Conservation (phyloP, 2,797 vertebrate genomes). For the Argya squamiceps region DNA sequence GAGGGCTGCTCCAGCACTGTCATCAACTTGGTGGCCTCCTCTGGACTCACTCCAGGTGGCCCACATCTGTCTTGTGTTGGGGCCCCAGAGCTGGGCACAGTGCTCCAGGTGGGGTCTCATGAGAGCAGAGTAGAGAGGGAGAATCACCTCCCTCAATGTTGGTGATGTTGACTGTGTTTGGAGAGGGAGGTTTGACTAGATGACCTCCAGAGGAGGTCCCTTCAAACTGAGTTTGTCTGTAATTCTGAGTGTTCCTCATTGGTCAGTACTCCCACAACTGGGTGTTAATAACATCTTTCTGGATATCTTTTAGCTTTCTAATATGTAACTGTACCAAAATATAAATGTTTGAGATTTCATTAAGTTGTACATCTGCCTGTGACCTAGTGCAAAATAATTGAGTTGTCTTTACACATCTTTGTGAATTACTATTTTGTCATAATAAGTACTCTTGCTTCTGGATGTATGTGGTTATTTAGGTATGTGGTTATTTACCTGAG, state of each 20-base stretch:
- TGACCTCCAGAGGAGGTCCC: background rate
- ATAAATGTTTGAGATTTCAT: background rate
- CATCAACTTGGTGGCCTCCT: background rate
- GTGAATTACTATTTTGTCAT: background rate
- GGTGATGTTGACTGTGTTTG: background rate
- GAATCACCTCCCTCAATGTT: background rate
- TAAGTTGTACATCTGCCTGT: background rate
- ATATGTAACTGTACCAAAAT: background rate
- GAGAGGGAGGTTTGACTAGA: background rate
- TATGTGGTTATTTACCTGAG: background rate
- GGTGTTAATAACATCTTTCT: background rate
- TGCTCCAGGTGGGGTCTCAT: background rate
- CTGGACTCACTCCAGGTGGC: background rate
- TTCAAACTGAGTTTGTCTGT: background rate
- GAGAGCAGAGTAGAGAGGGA: background rate
- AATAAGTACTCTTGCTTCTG: background rate
- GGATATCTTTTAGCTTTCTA: background rate
- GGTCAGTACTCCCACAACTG: background rate
- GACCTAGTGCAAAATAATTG: background rate
- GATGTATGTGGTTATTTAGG: background rate
- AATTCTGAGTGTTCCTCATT: background rate
- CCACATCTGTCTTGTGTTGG: background rate
- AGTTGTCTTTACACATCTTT: background rate
- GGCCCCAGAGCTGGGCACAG: background rate
- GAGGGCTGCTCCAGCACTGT: background rate